Percentiles rank a stretch among this genome's conserved stretches.
These are phyloP conservation scores for Sapajus apella DNA, from an alignment of 2,113 vertebrate genomes.

Conservation along the genomic window DNA sequence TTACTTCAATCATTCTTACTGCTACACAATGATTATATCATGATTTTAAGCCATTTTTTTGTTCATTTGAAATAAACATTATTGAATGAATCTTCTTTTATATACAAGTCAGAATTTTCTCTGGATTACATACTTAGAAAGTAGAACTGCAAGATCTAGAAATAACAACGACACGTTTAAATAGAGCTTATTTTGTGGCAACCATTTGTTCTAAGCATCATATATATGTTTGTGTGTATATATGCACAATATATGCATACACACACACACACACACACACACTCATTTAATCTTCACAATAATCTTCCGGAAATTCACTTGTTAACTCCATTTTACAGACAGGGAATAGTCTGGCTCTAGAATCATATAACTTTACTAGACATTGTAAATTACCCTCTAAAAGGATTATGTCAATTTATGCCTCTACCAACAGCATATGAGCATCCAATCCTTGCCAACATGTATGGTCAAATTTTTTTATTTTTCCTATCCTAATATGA, in stretches of 20 bases:
- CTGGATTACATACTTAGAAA: not conserved
- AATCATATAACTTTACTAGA: not conserved
- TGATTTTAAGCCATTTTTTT: not conserved
- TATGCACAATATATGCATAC: no score
- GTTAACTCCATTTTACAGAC: not conserved
- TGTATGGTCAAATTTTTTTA: not conserved
- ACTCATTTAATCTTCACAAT: not conserved
- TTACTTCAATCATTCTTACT: not conserved
- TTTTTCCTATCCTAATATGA: not conserved
- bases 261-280: not conserved
- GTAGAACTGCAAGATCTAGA: not conserved
- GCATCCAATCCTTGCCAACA: not conserved
- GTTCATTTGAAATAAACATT: not conserved
- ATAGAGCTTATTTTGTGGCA: slow-evolving; percentile 15
- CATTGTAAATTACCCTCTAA: not conserved
- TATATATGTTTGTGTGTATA: no score
- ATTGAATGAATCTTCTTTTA: slow-evolving; percentile 9
- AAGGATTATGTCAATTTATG: not conserved
- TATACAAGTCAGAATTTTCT: not conserved
- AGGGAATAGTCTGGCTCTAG: not conserved
- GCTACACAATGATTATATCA: not conserved
- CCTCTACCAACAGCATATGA: not conserved
- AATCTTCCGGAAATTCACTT: not conserved
- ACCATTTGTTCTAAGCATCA: not conserved
- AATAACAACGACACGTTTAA: not conserved